These are phyloP conservation scores for Eulemur rufifrons DNA, from an alignment of 2,113 vertebrate species.

Conservation along the genomic window DNA sequence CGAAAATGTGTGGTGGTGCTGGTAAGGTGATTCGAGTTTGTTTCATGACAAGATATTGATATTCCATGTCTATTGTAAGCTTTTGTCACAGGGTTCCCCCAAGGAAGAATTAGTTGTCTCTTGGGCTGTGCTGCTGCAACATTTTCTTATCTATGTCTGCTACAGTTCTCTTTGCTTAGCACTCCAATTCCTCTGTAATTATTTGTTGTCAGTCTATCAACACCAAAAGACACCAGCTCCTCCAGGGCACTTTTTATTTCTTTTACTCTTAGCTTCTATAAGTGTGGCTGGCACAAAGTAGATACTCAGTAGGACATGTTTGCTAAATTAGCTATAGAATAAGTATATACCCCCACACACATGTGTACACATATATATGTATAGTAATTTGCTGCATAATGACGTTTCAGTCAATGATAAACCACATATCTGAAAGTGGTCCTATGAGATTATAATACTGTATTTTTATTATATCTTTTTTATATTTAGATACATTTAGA, in stretches of 20 bases:
- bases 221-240: not conserved
- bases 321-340: not conserved
- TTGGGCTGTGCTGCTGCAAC: not conserved
- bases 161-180: not conserved
- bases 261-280: not conserved
- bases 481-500: not conserved
- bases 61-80: not conserved
- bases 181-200: not conserved
- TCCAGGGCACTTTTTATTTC: not conserved
- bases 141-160: not conserved
- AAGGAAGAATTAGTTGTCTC: not conserved
- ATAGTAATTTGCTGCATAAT: not conserved
- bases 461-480: not conserved
- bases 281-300: not conserved
- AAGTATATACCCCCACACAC: not conserved
- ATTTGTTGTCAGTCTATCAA: not conserved
- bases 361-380: not conserved
- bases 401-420: not conserved
- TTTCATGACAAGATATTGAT: conserved; percentile 23
- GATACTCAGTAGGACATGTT: not conserved
- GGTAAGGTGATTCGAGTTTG: not conserved
- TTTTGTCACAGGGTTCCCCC: not conserved
- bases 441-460: not conserved
- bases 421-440: not conserved
- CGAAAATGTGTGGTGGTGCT: not conserved